These are phyloP conservation scores for Mesochorus sp. DNA, from an alignment of 2,888 invertebrate species.

Conservation along the genomic window DNA sequence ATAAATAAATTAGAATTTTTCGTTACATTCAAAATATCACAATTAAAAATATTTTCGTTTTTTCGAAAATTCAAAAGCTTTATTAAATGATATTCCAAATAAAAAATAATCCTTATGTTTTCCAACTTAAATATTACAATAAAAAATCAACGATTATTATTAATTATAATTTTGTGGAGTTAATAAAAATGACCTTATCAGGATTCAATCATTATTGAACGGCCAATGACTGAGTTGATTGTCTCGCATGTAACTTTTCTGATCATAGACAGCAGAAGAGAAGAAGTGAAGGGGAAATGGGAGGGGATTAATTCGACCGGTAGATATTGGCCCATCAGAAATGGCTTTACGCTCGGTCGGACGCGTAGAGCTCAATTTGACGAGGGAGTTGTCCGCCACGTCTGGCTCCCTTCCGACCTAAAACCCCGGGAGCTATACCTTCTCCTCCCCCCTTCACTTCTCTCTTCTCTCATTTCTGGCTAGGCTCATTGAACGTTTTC, in stretches of 20 bases:
- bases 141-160: too few relatives aligned
- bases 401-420: not conserved
- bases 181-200: not conserved
- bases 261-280: not conserved
- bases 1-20: too few relatives aligned
- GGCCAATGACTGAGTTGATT: not conserved
- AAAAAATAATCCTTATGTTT: too few relatives aligned
- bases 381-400: slow-evolving; percentile 27
- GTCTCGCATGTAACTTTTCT: too few relatives aligned
- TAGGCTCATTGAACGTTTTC: slow-evolving; percentile 23
- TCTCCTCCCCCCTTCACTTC: not conserved
- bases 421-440: not conserved
- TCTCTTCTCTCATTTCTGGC: too few relatives aligned
- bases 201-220: not conserved
- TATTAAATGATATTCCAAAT: too few relatives aligned
- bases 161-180: too few relatives aligned
- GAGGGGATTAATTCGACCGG: too few relatives aligned
- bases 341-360: slow-evolving; percentile 49
- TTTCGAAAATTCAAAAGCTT: not conserved
- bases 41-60: too few relatives aligned
- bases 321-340: slow-evolving; percentile 49
- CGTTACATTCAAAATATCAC: too few relatives aligned
- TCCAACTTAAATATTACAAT: too few relatives aligned
- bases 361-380: slow-evolving; percentile 49
- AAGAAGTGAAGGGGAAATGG: slow-evolving; percentile 2